Evolutionary conservation across 1,140 invertebrate genomes (phyloP), one percentile per base, ranked within the genome.

Genomic region (Pseudomyrmex dendroicus): DNA sequence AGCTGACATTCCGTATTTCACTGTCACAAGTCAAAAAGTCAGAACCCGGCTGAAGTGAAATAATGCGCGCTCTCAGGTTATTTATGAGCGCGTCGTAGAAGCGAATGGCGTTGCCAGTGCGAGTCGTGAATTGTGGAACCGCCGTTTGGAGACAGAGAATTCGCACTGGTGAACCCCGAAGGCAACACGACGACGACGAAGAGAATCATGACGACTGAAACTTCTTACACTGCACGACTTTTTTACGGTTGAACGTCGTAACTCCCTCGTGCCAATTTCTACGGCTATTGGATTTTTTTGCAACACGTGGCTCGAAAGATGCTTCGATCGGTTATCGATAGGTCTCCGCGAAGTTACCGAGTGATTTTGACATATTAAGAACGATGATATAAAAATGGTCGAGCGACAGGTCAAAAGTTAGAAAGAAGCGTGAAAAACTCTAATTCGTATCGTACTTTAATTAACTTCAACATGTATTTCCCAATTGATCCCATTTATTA

Each of bases 11-110:
- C 85, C 87, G 85, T 89, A 89, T 89, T 89, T 89, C 87, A 89
- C 82, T 89, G 88, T 89, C 88, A 85, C 44, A 68, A 89, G 87
- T 89, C 87, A 89, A 86, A 89, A 89, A 89, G 85, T 89, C 85
- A 78, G 59, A 74, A 76, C 82, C 63, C 73, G 73, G 82, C 66
- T 86, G 76, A 82, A 83, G 87, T 86, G 88, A 89, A 89, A 89
- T 89, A 89, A 89, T 88, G 88, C 78, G 73, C 88, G 87, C 74
- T 77, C 82, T 44, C 57, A 61, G 84, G 88, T 89, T 89, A 89
- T 89, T 89, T 89, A 89, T 86, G 88, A 89, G 87, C 74, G 62
- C 85, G 86, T 74, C 82, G 35, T 25, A 61, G 84, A 78, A 84
- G 82, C 80, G 20, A 86, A 84, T 66, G 88, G 84, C 70, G 73